phyloP scores from a whole-genome alignment of 2,113 vertebrate species.

The Misgurnus anguillicaudatus region DNA sequence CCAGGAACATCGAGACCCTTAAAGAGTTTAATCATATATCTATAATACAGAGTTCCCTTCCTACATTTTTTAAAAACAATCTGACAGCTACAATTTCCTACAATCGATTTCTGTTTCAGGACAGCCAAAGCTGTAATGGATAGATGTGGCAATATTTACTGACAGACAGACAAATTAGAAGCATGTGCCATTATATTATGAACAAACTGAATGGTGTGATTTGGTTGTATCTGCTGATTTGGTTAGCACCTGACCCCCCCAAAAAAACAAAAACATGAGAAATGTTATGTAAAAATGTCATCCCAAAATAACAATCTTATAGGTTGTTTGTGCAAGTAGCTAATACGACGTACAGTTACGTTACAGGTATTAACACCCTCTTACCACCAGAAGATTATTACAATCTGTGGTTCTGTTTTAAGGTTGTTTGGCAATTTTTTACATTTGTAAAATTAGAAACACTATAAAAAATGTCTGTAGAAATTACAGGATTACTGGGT shows the following conservation, averaged over 20 bases:
- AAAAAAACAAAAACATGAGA: too few relatives aligned
- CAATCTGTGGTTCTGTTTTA: too few relatives aligned
- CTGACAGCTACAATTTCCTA: conserved; percentile 34
- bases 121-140: conserved; percentile 33
- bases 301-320: too few relatives aligned
- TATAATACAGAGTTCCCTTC: conserved; percentile 14
- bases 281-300: too few relatives aligned
- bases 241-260: not conserved
- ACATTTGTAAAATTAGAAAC: too few relatives aligned
- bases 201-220: conserved; percentile 21
- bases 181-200: conserved; percentile 27
- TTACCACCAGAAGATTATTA: too few relatives aligned
- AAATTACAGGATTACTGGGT: too few relatives aligned
- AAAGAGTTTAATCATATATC: conserved; percentile 32
- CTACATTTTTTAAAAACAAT: conserved; percentile 46
- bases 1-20: conserved; percentile 17
- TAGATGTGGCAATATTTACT: conserved; percentile 17
- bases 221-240: conserved; percentile 11
- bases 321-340: too few relatives aligned
- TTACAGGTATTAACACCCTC: too few relatives aligned
- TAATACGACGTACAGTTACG: too few relatives aligned
- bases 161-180: conserved; percentile 43
- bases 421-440: too few relatives aligned
- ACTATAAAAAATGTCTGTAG: too few relatives aligned
- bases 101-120: conserved; percentile 41